phyloP scores from a whole-genome alignment of 2,888 invertebrate species.

The Archaeoteleia sp. region DNA sequence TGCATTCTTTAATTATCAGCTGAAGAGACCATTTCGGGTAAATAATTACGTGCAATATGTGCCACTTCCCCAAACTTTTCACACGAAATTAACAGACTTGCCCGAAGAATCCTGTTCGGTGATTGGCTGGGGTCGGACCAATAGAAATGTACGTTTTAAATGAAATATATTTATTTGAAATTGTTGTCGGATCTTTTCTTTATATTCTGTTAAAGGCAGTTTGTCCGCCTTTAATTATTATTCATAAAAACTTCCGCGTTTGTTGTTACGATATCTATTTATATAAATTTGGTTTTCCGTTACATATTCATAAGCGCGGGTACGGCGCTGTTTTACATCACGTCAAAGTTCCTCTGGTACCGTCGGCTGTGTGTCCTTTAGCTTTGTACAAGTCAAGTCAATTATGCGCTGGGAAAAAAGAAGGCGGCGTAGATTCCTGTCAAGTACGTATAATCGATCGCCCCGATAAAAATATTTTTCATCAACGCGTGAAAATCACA shows the following conservation, averaged over 20 bases:
- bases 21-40: slow-evolving; percentile 54
- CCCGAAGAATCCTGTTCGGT: slow-evolving; percentile 47
- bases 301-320: slow-evolving; percentile 21
- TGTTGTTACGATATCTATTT: too few species aligned
- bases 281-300: too few species aligned
- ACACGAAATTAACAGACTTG: too few species aligned
- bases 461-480: slow-evolving; percentile 14
- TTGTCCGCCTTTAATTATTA: too few species aligned
- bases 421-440: slow-evolving; percentile 64
- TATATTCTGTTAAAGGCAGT: too few species aligned
- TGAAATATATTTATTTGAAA: too few species aligned
- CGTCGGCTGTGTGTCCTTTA: slow-evolving; percentile 48
- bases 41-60: slow-evolving; percentile 54
- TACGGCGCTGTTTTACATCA: slow-evolving; percentile 55
- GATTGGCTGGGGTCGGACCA: slow-evolving; percentile 59
- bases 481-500: not conserved
- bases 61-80: slow-evolving; percentile 44
- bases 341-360: slow-evolving; percentile 58
- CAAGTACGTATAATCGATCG: slow-evolving; percentile 57
- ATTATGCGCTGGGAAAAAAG: slow-evolving; percentile 61
- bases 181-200: too few species aligned
- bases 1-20: slow-evolving; percentile 38
- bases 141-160: not conserved
- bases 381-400: slow-evolving; percentile 48
- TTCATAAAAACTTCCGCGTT: too few species aligned